Evolutionary conservation across 2,888 invertebrate species (phyloP).

Genomic region (Spodoptera exigua): DNA sequence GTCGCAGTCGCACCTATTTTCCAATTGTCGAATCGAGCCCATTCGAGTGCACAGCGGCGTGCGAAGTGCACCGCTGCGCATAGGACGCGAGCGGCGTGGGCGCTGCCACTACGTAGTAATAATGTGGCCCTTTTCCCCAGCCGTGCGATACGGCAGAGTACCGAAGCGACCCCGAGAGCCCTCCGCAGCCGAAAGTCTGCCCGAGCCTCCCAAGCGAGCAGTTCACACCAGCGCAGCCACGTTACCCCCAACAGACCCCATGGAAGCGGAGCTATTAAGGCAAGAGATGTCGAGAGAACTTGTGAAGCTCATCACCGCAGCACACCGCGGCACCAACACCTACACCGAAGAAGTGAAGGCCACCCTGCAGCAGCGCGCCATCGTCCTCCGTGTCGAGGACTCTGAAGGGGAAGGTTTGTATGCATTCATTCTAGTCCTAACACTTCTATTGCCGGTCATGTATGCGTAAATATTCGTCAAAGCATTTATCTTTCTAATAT

Average conservation of each 20-base stretch:
- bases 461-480: no score
- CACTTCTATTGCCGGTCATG: background rate
- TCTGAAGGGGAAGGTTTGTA: slow-evolving; percentile 62
- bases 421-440: background rate
- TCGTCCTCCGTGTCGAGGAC: slow-evolving; percentile 65
- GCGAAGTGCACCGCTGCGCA: slow-evolving; percentile 64
- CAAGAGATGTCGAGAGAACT: slow-evolving; percentile 70
- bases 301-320: slow-evolving; percentile 88
- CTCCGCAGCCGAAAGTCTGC: slow-evolving; percentile 63
- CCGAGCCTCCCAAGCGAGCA: slow-evolving; percentile 62
- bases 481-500: no score
- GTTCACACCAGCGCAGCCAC: slow-evolving; percentile 25
- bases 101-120: background rate
- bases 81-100: background rate
- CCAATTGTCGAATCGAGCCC: slow-evolving; percentile 71
- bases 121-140: slow-evolving; percentile 82
- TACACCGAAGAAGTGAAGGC: slow-evolving; percentile 95
- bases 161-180: slow-evolving; percentile 96
- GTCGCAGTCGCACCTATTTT: slow-evolving; percentile 67
- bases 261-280: slow-evolving; percentile 58
- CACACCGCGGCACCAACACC: slow-evolving; percentile 96
- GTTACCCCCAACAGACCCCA: slow-evolving; percentile 54
- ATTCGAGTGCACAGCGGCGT: slow-evolving; percentile 57
- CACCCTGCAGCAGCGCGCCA: slow-evolving; percentile 61
- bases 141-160: slow-evolving; percentile 98